Conservation (phyloP, 2,113 vertebrate species). For the Myrmophylax atrothorax region DNA sequence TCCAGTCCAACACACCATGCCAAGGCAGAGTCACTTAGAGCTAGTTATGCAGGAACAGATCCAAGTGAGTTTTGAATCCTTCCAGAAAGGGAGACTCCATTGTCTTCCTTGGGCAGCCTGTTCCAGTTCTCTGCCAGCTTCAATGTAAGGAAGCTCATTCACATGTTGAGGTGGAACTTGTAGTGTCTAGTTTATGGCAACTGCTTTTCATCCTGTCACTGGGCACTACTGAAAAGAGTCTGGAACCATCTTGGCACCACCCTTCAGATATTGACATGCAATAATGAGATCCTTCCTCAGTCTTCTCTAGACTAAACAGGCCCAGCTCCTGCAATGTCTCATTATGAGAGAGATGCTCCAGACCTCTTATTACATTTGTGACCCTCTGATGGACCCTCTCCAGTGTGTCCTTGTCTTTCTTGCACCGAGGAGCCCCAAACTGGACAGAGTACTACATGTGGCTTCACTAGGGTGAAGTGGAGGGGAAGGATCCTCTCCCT, state of each 20-base stretch:
- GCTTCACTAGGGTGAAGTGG: fast-evolving
- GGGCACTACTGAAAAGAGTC: not conserved
- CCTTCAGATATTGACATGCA: not conserved
- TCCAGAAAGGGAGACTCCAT: not conserved
- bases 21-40: not conserved
- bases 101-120: too few species aligned
- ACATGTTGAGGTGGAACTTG: not conserved
- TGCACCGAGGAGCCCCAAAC: too few species aligned
- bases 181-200: not conserved
- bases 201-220: not conserved
- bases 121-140: not conserved
- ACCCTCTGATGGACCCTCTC: not conserved
- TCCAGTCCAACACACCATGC: fast-evolving
- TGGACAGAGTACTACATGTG: not conserved
- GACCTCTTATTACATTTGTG: too few species aligned
- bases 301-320: not conserved
- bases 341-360: too few species aligned
- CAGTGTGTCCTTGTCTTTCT: too few species aligned
- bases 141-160: too few species aligned
- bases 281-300: too few species aligned
- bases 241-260: not conserved
- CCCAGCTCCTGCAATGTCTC: too few species aligned
- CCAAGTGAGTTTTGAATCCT: not conserved
- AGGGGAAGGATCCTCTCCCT: not conserved
- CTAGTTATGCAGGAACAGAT: not conserved